Evolutionary conservation across 1,140 invertebrate species (phyloP).

Genomic region (Colletes latitarsis): DNA sequence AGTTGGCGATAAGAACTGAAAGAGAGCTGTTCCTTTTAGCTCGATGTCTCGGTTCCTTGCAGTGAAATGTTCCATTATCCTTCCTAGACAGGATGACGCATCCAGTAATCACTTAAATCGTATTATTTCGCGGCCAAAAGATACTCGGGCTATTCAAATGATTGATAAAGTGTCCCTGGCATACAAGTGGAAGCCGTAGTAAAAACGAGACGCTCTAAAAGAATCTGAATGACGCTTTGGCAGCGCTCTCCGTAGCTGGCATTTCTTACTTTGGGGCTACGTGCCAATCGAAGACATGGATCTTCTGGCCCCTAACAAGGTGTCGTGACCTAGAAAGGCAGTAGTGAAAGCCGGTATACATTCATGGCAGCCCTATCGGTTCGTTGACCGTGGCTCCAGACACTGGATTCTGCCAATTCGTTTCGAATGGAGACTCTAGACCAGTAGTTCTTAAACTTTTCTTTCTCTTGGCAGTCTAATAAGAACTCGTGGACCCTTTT

Average conservation of each 20-base stretch:
- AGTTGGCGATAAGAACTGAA: too few relatives aligned
- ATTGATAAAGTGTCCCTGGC: slow-evolving; percentile 1
- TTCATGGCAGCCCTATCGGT: slow-evolving; percentile 42
- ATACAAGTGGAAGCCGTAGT: slow-evolving; percentile 12
- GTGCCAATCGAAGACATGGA: slow-evolving; percentile 40
- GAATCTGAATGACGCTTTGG: slow-evolving; percentile 26
- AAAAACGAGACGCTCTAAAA: slow-evolving; percentile 24
- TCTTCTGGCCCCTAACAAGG: slow-evolving; percentile 52
- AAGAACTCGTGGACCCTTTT: too few relatives aligned
- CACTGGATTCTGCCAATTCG: slow-evolving; percentile 14
- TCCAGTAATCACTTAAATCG: neutral
- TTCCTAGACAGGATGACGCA: neutral
- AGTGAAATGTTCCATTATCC: neutral
- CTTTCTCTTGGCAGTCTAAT: too few relatives aligned
- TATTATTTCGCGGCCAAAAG: neutral
- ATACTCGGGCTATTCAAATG: neutral
- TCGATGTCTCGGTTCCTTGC: neutral
- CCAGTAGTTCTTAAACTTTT: too few relatives aligned
- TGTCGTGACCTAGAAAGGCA: slow-evolving; percentile 59
- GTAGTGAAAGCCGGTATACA: slow-evolving; percentile 56
- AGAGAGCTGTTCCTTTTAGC: neutral
- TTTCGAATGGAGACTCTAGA: neutral
- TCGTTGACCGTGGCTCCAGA: slow-evolving; percentile 54
- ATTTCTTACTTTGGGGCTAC: slow-evolving; percentile 24
- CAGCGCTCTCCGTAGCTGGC: neutral